phyloP scores from a whole-genome alignment of 2,113 vertebrate species.

The Xenopus borealis region DNA sequence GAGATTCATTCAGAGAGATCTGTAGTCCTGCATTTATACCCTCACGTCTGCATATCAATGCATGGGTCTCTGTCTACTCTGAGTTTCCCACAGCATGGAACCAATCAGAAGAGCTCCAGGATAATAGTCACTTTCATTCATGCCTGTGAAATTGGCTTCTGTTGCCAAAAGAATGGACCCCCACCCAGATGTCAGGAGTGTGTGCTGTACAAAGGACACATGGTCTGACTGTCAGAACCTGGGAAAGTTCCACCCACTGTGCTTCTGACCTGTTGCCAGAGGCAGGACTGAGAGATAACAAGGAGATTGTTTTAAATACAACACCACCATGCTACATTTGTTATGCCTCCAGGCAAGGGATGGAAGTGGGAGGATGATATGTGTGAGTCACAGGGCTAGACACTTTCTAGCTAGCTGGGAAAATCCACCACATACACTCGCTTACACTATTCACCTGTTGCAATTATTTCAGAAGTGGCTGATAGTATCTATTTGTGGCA shows the following conservation, averaged over 20 bases:
- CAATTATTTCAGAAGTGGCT: neutral
- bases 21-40: slow-evolving; percentile 50
- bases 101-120: slow-evolving; percentile 55
- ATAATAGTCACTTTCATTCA: slow-evolving; percentile 38
- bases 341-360: slow-evolving; percentile 6
- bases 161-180: slow-evolving; percentile 11
- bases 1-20: neutral
- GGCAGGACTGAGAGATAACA: neutral
- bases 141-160: slow-evolving; percentile 21
- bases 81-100: slow-evolving; percentile 60
- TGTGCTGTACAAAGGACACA: slow-evolving; percentile 30
- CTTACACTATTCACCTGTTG: neutral
- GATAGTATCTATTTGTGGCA: neutral
- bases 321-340: neutral
- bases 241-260: slow-evolving; percentile 29
- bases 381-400: neutral
- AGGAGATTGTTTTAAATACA: neutral
- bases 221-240: slow-evolving; percentile 16
- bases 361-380: neutral
- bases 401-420: neutral
- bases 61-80: slow-evolving; percentile 49
- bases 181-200: slow-evolving; percentile 29
- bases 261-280: slow-evolving; percentile 19
- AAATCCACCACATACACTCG: neutral
- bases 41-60: slow-evolving; percentile 6